A percentile compares a stretch with the other conserved stretches of the same genome.
Evolutionary conservation across 2,797 vertebrate species (phyloP).

Genomic region (Sebastolobus alascanus): DNA sequence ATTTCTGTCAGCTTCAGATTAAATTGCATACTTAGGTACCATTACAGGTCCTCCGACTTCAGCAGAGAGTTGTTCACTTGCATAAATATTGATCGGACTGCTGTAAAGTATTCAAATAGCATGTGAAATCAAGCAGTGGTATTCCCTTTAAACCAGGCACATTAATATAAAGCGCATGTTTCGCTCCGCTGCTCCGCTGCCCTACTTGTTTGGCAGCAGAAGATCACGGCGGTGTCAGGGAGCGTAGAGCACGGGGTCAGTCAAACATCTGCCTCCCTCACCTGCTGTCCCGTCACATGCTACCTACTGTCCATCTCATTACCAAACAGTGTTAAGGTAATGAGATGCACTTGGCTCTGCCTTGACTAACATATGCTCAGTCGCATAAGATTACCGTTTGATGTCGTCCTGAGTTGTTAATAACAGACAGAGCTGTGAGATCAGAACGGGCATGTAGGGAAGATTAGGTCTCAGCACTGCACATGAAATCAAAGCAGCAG

Average conservation of each 20-base stretch:
- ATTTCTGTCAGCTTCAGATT: constrained; percentile 51
- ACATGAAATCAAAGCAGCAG: constrained; percentile 15
- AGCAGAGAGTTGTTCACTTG: constrained; percentile 47
- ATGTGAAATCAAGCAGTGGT: constrained; percentile 41
- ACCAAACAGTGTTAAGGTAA: constrained; percentile 67
- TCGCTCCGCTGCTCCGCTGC: constrained; percentile 48
- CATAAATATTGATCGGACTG: constrained; percentile 65
- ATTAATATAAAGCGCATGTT: constrained; percentile 51
- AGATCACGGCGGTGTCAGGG: constrained; percentile 56
- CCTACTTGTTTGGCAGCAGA: constrained; percentile 59
- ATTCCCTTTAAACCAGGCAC: constrained; percentile 39
- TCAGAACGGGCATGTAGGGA: constrained; percentile 37
- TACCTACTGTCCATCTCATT: constrained; percentile 49
- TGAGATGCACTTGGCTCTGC: constrained; percentile 72
- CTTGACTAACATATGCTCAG: constrained; percentile 64
- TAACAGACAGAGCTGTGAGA: constrained; percentile 50
- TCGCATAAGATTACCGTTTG: constrained; percentile 60
- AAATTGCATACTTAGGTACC: constrained; percentile 51
- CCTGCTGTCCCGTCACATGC: constrained; percentile 64
- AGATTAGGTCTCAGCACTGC: constrained; percentile 17
- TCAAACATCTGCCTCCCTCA: constrained; percentile 76
- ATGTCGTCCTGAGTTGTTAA: constrained; percentile 64
- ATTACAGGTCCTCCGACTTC: constrained; percentile 54
- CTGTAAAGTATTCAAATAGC: constrained; percentile 51
- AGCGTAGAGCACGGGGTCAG: constrained; percentile 60